A percentile compares a stretch with the other conserved stretches of the same genome.
Evolutionary conservation across 2,113 vertebrate species (phyloP).

Genomic region (Catharus minimus): DNA sequence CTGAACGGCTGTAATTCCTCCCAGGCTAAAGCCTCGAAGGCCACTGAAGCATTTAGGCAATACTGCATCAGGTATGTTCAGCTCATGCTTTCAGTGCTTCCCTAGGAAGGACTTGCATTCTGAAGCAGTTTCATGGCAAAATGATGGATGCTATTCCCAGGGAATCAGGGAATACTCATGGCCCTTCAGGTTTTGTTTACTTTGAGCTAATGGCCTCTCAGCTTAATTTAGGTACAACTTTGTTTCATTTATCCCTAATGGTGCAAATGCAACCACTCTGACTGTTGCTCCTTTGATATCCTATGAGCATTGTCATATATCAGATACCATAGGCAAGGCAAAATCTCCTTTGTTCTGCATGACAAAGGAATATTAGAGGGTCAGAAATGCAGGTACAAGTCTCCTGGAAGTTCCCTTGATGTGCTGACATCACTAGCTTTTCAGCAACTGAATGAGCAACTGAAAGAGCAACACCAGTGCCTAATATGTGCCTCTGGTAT

Average conservation of each 20-base stretch:
- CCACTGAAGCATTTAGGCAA: conserved; percentile 2
- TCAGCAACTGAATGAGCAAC: not conserved
- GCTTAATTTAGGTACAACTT: not conserved
- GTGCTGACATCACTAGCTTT: not conserved
- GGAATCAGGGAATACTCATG: not conserved
- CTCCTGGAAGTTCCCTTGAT: not conserved
- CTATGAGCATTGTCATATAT: not conserved
- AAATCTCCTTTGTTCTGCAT: not conserved
- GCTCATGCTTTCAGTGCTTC: not conserved
- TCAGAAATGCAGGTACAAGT: not conserved
- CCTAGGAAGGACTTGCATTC: not conserved
- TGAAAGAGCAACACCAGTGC: not conserved
- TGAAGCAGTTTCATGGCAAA: not conserved
- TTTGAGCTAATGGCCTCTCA: not conserved
- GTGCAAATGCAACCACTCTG: not conserved
- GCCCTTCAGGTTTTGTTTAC: not conserved
- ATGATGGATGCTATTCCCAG: not conserved
- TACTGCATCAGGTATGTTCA: not conserved
- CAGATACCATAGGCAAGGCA: not conserved
- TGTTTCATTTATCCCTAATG: not conserved
- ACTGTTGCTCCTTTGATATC: not conserved
- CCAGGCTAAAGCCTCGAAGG: conserved; percentile 1
- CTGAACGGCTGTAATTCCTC: conserved; percentile 33
- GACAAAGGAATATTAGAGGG: not conserved
- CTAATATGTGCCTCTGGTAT: not conserved